phyloP scores from a whole-genome alignment of 1,140 invertebrate species.

The Oncopeltus fasciatus region DNA sequence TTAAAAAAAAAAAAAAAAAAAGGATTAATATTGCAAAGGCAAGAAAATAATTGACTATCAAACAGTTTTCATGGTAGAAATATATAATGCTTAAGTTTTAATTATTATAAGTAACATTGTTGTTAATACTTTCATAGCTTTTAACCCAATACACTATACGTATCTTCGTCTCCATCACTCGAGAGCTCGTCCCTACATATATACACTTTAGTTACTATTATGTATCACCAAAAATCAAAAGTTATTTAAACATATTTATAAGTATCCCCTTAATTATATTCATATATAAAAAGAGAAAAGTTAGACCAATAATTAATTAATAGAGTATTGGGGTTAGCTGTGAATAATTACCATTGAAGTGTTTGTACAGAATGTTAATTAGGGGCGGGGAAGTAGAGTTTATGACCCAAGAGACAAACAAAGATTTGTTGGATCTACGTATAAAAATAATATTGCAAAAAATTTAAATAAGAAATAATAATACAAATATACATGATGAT shows the following conservation, averaged over 20 bases:
- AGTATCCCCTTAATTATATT: background rate
- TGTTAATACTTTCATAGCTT: conserved; percentile 15
- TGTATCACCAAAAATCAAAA: too few relatives aligned
- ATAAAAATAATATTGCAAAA: too few relatives aligned
- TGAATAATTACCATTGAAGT: background rate
- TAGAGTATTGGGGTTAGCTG: conserved; percentile 1
- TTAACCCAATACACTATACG: conserved; percentile 21
- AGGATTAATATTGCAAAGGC: background rate
- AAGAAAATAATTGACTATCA: background rate
- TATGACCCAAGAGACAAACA: too few relatives aligned
- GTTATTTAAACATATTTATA: too few relatives aligned
- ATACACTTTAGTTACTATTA: conserved; percentile 10
- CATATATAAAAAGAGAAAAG: background rate
- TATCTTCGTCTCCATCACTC: conserved; percentile 20
- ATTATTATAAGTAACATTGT: conserved; percentile 4
- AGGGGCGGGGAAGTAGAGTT: background rate
- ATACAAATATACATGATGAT: too few relatives aligned
- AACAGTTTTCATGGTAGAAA: background rate
- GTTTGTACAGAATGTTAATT: background rate
- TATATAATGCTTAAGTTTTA: background rate
- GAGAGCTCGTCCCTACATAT: conserved; percentile 21
- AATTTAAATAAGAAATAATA: too few relatives aligned
- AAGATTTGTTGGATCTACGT: too few relatives aligned
- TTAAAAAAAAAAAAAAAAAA: background rate
- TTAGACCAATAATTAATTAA: conserved; percentile 1